phyloP scores from a whole-genome alignment of 2,797 vertebrate species.

The Dallia pectoralis region DNA sequence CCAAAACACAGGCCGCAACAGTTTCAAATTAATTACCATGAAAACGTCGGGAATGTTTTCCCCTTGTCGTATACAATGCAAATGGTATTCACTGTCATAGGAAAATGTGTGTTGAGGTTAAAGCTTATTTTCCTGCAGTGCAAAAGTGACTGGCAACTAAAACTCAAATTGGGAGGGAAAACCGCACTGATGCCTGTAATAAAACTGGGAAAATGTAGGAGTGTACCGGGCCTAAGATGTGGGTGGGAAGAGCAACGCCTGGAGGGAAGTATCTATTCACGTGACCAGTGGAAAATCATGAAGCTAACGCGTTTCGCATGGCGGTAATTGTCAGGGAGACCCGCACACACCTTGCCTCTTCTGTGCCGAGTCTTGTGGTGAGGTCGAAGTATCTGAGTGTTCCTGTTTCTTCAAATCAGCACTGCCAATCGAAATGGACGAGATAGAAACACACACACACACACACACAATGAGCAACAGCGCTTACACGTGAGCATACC shows the following conservation, averaged over 20 bases:
- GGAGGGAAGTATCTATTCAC: neutral
- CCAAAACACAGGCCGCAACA: neutral
- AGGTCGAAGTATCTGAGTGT: neutral
- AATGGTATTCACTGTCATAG: too few species aligned
- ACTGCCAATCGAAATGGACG: slow-evolving; percentile 11
- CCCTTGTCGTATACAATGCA: too few species aligned
- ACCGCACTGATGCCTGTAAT: too few species aligned
- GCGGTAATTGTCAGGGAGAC: slow-evolving; percentile 1
- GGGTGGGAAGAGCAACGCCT: neutral
- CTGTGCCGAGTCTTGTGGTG: slow-evolving; percentile 5
- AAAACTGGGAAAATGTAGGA: too few species aligned
- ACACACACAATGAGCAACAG: neutral
- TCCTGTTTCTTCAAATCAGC: neutral
- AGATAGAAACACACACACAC: neutral
- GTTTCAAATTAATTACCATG: too few species aligned
- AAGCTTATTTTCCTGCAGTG: too few species aligned
- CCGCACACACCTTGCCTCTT: slow-evolving; percentile 45
- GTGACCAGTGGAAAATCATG: too few species aligned
- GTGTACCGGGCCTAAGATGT: neutral
- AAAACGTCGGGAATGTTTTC: too few species aligned
- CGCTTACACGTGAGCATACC: neutral
- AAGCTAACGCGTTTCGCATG: neutral
- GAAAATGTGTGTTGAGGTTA: too few species aligned
- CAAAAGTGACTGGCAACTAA: too few species aligned
- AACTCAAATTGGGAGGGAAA: too few species aligned